Evolutionary conservation across 2,888 invertebrate species (phyloP), one percentile per base, ranked within the genome.

Genomic region (Habrosyne pyritoides): DNA sequence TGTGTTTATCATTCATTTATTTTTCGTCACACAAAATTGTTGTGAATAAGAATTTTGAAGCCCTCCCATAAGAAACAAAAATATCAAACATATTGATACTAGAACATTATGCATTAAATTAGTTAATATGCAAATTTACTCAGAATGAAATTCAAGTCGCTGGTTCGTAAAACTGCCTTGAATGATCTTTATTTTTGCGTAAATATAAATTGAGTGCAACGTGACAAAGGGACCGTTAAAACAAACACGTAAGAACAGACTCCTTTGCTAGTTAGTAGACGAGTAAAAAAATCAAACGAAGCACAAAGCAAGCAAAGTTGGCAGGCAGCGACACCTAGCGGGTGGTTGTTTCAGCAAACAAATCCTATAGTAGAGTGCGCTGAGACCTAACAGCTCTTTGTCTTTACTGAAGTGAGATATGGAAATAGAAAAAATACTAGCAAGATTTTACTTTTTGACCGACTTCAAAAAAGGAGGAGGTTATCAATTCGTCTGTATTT

Each of bases 331-430:
- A 57, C 61, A 57, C 47, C 47, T 30, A 53, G 63, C 62, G 68
- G 69, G 64, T 66, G 65, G 69, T 64, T 66, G 65, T 64, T 59
- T 59, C 58, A 52, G 59, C 70, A 74, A 73, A 71, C 71, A 77
- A 71, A 73, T 73, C 62, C 64, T 60, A 59, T 65, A 60, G 56
- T 47, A 52, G 33, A 59, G 51, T 24, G 18, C 36, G 46, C 57
- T 66, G 69, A 69, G 69, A 59, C 60, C 30, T 50, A 52, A 55
- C 47, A 53, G 48, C 48, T 14, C 48, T 53, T 55, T 55, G 56
- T 10, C 42, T 47, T 33, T 28, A 63, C 71, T 42, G 14, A 18
- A 42, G 42, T 42, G 42, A 42, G 42, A 42, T 42, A 42, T 8
- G 42, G 14, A 42, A 42, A 42, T 42, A 42, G n/a, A 42, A 42